These are phyloP conservation scores for Momotus momota DNA, from an alignment of 2,797 vertebrate species.

Conservation along the genomic window DNA sequence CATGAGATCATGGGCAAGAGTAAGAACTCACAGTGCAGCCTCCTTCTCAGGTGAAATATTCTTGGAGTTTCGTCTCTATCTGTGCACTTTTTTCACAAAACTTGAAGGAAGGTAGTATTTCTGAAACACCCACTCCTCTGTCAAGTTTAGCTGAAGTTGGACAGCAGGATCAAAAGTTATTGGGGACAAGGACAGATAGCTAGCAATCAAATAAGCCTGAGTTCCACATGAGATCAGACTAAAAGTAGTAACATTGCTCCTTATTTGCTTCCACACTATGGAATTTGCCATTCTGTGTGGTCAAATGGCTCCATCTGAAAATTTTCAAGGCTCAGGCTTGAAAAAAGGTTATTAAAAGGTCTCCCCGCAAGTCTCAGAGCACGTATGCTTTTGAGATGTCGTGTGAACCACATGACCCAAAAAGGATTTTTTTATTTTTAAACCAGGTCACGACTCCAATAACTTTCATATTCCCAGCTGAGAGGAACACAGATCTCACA, in stretches of 20 bases:
- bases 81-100: background rate
- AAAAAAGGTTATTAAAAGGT: no score
- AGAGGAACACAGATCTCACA: constrained; percentile 30
- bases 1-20: background rate
- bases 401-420: background rate
- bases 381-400: background rate
- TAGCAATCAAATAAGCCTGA: background rate
- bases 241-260: background rate
- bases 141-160: background rate
- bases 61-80: background rate
- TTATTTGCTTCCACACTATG: background rate
- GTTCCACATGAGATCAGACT: background rate
- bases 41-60: background rate
- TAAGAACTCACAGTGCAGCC: background rate
- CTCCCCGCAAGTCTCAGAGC: background rate
- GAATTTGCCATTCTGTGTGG: background rate
- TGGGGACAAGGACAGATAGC: background rate
- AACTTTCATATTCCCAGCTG: constrained; percentile 80
- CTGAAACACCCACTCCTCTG: background rate
- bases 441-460: constrained; percentile 35
- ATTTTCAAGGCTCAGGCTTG: background rate
- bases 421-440: constrained; percentile 60
- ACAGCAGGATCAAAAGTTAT: background rate
- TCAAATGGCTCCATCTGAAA: background rate
- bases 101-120: background rate